Evolutionary conservation across 2,797 vertebrate species (phyloP).

Genomic region (Lepus townsendii): DNA sequence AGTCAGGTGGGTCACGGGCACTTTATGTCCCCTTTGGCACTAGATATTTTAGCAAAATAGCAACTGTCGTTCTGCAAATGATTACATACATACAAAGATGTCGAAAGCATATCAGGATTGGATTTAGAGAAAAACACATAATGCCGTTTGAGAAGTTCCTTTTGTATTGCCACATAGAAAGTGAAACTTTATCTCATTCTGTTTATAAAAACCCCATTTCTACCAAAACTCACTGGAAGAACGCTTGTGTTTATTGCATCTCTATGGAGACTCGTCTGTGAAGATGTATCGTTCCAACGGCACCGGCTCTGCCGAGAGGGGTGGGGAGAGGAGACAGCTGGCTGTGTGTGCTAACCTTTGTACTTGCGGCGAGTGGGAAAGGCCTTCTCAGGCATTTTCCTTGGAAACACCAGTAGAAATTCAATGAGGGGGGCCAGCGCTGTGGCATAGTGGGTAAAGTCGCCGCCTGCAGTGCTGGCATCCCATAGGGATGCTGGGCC

Average conservation of each 20-base stretch:
- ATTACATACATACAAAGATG: not conserved
- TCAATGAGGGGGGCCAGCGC: not conserved
- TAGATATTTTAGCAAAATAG: not conserved
- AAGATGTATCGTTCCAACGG: not conserved
- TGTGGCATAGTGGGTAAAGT: too few species aligned
- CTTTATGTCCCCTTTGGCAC: not conserved
- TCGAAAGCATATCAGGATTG: not conserved
- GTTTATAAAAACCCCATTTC: not conserved
- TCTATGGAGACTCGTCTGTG: not conserved
- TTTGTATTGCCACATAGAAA: not conserved
- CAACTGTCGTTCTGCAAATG: not conserved
- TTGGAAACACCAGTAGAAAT: not conserved
- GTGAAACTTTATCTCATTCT: not conserved
- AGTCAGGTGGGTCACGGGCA: not conserved
- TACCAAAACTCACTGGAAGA: not conserved
- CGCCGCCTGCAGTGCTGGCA: too few species aligned
- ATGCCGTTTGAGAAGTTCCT: not conserved
- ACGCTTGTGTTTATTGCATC: not conserved
- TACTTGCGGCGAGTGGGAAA: not conserved
- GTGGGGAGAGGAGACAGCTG: rapidly evolving
- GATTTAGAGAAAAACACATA: not conserved
- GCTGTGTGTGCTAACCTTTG: not conserved
- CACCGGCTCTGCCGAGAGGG: not conserved
- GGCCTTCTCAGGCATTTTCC: not conserved
- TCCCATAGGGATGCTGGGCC: too few species aligned